A percentile compares a stretch with the other conserved stretches of the same genome.
Evolutionary conservation across 2,797 vertebrate genomes (phyloP).

Genomic region (Lacerta bilineata): DNA sequence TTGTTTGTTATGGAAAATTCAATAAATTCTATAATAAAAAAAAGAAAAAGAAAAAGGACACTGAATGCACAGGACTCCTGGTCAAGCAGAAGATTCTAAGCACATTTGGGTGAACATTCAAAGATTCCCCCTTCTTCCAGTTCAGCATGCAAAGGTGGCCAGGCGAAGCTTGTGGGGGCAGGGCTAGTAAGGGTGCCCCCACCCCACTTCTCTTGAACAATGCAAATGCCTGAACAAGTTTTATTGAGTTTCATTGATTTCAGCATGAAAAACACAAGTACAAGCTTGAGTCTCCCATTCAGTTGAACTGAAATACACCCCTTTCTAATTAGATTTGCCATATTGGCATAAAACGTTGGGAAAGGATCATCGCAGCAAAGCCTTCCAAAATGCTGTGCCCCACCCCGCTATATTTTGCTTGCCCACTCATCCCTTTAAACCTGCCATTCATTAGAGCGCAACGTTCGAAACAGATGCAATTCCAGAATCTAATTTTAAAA

Average conservation of each 20-base stretch:
- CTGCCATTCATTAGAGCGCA: constrained; percentile 37
- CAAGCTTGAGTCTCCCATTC: neutral
- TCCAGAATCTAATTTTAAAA: constrained; percentile 39
- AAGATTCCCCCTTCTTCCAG: no score
- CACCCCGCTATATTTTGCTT: neutral
- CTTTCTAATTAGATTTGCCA: neutral
- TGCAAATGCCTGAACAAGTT: no score
- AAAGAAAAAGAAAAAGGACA: no score
- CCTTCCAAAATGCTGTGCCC: neutral
- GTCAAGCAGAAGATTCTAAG: no score
- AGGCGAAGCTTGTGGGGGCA: no score
- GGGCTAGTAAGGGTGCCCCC: no score
- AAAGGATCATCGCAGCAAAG: neutral
- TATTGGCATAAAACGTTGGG: neutral
- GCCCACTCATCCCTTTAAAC: neutral
- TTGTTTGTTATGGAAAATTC: no score
- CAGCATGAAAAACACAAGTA: neutral
- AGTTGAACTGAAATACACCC: neutral
- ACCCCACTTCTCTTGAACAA: no score
- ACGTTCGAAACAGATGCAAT: neutral
- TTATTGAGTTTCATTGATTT: neutral
- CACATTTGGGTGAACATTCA: no score
- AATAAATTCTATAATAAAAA: no score
- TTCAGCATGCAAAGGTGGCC: no score
- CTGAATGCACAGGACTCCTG: no score